Evolutionary conservation across 2,888 invertebrate genomes (phyloP).

Genomic region (Cactoblastis cactorum): DNA sequence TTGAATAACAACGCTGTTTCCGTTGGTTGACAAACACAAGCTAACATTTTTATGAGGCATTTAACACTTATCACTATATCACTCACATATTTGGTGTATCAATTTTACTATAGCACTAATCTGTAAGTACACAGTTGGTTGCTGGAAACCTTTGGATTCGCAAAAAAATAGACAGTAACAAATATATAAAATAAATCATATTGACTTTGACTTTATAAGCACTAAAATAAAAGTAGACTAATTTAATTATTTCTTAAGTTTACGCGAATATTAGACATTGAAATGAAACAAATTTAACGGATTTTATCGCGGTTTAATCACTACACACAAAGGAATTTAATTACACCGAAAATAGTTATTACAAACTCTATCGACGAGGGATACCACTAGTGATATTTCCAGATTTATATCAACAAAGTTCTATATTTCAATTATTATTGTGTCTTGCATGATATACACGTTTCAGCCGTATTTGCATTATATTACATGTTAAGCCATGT

Average conservation of each 20-base stretch:
- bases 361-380: too few relatives aligned
- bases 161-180: background rate
- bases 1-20: constrained; percentile 77
- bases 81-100: constrained; percentile 53
- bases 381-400: background rate
- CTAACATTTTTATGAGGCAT: constrained; percentile 79
- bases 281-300: too few relatives aligned
- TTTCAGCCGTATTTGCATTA: background rate
- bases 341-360: too few relatives aligned
- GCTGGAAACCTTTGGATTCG: constrained; percentile 9
- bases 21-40: constrained; percentile 83
- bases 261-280: too few relatives aligned
- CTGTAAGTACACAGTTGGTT: background rate
- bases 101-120: constrained; percentile 18
- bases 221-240: background rate
- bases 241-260: too few relatives aligned
- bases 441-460: background rate
- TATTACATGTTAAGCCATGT: constrained; percentile 11
- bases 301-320: too few relatives aligned
- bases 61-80: constrained; percentile 48
- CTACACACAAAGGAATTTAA: too few relatives aligned
- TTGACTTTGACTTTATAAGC: background rate
- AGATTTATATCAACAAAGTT: background rate
- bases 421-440: too few relatives aligned
- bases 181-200: background rate